phyloP scores from a whole-genome alignment of 2,888 invertebrate genomes.

The Platycnemis pennipes region DNA sequence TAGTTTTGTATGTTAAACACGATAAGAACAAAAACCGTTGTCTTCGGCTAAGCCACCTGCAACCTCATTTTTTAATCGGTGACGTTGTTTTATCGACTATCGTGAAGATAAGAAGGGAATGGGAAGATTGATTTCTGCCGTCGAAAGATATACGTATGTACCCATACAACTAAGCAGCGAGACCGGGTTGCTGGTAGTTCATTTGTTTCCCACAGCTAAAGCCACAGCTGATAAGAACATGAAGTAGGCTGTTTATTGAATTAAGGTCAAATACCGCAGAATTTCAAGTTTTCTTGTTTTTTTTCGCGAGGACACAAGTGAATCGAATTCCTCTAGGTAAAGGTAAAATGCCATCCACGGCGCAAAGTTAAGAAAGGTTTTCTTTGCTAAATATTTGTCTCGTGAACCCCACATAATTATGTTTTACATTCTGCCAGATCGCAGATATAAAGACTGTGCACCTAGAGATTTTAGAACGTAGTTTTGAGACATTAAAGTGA shows the following conservation, averaged over 20 bases:
- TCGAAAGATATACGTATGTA: slow-evolving; percentile 14
- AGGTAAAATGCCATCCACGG: too few species aligned
- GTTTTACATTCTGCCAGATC: too few species aligned
- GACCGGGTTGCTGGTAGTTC: neutral
- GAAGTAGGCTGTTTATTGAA: neutral
- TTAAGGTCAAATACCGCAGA: neutral
- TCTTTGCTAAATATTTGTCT: too few species aligned
- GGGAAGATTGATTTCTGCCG: neutral
- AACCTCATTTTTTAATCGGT: slow-evolving; percentile 18
- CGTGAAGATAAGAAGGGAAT: neutral
- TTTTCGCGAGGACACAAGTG: too few species aligned
- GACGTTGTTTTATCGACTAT: slow-evolving; percentile 1
- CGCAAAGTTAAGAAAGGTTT: too few species aligned
- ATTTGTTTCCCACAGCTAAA: neutral
- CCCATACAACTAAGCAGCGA: neutral
- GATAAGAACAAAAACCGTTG: neutral
- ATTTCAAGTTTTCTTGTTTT: too few species aligned
- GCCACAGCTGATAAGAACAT: neutral
- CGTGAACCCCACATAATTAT: too few species aligned
- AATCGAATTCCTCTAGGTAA: too few species aligned
- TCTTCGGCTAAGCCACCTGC: slow-evolving; percentile 17
- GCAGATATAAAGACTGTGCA: too few species aligned
- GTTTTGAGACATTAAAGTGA: too few species aligned
- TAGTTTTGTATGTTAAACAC: neutral
- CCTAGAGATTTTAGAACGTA: too few species aligned